Base-by-base conservation (phyloP, 2,888 invertebrate species). In the Lagria hirta region DNA sequence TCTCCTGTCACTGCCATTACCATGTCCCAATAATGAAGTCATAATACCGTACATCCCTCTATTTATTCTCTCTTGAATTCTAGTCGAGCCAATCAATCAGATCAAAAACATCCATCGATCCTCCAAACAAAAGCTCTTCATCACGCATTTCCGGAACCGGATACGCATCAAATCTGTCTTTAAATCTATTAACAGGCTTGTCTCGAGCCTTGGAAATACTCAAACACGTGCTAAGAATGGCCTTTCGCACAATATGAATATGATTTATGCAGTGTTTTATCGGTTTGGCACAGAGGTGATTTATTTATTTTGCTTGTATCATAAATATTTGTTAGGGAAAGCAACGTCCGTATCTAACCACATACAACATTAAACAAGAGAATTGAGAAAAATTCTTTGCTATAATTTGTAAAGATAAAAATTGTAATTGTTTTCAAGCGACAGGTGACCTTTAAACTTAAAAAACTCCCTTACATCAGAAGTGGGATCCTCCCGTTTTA, bases 41-140 rank as follows among this genome's bases (percentile, higher is more conserved):
- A 37, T 34, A 42, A 21, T 30, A 30, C 22, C 17, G 15, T 16
- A 33, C 23, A 10, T 22, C 14, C 28, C 29, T 23, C 22, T 35
- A 36, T 44, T 45, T 45, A 29, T 27, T 32, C 23, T 40, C 12
- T 15, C 35, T 35, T 45, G 35, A 32, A 34, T 20, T 18, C 33
- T 37, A 22, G 17, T 35, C 18, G 30, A 36, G 28, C 54, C 51
- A 55, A 58, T 60, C 58, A 58, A 60, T 60, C 58, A 54, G 55
- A 57, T 54, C 54, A 55, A 55, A 54, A 52, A 48, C n/a, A n/a
- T 49, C 35, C 13, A 22, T 20, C 26, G 35, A 35, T 35, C 26
- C 37, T 27, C 27, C 42, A 42, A 51, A 52, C 48, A 48, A 48
- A 43, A 43, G 36, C 54, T n/a, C n/a, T n/a, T n/a, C 37, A 51